Conservation (phyloP, 2,888 invertebrate species). For the Globia sparganii region DNA sequence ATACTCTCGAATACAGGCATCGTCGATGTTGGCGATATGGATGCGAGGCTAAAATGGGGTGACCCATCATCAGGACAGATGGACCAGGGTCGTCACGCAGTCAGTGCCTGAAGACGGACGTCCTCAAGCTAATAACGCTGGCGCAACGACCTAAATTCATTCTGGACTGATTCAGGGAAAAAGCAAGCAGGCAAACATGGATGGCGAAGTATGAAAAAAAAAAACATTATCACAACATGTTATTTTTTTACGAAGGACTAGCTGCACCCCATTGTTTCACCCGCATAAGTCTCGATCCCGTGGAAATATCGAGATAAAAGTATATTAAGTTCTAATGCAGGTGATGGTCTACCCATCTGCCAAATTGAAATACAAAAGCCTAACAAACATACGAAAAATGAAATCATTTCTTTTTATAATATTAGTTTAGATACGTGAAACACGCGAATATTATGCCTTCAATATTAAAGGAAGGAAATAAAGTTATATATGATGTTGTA, state of each 20-base stretch:
- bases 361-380: too few relatives aligned
- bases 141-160: too few relatives aligned
- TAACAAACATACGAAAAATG: too few relatives aligned
- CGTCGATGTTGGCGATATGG: not conserved
- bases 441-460: not conserved
- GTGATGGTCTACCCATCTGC: too few relatives aligned
- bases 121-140: not conserved
- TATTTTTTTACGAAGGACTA: not conserved
- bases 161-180: not conserved
- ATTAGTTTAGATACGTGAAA: not conserved
- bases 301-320: too few relatives aligned
- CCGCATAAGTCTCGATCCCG: too few relatives aligned
- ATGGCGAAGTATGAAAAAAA: too few relatives aligned
- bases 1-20: not conserved
- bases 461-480: slow-evolving; percentile 20
- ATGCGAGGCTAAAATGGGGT: not conserved
- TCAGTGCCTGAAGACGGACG: not conserved
- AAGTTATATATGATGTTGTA: slow-evolving; percentile 2
- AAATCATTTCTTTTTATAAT: too few relatives aligned
- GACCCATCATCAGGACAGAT: not conserved
- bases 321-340: too few relatives aligned
- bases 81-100: not conserved
- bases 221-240: slow-evolving; percentile 17
- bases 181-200: not conserved
- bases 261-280: too few relatives aligned